These are phyloP conservation scores for Drosophila austrosaltans DNA, from an alignment of 2,888 invertebrate species.

Conservation along the genomic window DNA sequence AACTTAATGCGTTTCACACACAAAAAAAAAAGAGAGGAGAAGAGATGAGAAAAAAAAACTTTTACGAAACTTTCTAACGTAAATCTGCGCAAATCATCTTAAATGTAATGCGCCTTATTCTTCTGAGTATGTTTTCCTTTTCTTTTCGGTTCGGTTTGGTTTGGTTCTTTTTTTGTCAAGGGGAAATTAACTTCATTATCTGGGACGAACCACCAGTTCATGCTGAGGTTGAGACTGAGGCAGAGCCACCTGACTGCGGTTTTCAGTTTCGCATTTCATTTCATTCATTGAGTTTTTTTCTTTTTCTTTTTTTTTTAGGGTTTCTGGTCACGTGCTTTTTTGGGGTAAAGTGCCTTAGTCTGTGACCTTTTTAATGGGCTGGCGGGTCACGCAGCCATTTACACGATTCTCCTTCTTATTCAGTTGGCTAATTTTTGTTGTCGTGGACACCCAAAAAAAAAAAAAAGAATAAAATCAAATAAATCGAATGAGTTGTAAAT, in stretches of 20 bases:
- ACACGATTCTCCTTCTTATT: constrained; percentile 53
- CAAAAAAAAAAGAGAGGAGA: neutral
- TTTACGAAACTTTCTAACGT: constrained; percentile 40
- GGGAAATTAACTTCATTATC: constrained; percentile 74
- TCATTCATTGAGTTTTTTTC: constrained; percentile 5
- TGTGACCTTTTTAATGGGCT: constrained; percentile 75
- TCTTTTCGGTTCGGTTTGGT: constrained; percentile 33
- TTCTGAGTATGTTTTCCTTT: constrained; percentile 6
- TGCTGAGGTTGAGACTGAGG: constrained; percentile 15
- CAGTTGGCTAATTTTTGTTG: constrained; percentile 63
- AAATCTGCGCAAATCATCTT: constrained; percentile 61
- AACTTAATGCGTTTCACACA: constrained; percentile 66
- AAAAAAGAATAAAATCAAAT: constrained; percentile 12
- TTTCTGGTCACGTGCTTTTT: constrained; percentile 68
- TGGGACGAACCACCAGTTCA: constrained; percentile 12
- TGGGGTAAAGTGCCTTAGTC: constrained; percentile 56
- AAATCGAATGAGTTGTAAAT: constrained; percentile 17
- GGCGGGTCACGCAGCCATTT: constrained; percentile 62
- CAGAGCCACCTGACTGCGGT: constrained; percentile 43
- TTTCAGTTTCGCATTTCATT: constrained; percentile 37
- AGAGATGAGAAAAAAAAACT: constrained; percentile 35
- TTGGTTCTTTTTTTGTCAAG: constrained; percentile 3
- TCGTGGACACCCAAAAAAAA: neutral
- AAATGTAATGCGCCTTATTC: constrained; percentile 44
- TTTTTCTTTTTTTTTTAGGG: constrained; percentile 31